Conservation (phyloP, 1,140 invertebrate species). For the Drosophila carrolli region DNA sequence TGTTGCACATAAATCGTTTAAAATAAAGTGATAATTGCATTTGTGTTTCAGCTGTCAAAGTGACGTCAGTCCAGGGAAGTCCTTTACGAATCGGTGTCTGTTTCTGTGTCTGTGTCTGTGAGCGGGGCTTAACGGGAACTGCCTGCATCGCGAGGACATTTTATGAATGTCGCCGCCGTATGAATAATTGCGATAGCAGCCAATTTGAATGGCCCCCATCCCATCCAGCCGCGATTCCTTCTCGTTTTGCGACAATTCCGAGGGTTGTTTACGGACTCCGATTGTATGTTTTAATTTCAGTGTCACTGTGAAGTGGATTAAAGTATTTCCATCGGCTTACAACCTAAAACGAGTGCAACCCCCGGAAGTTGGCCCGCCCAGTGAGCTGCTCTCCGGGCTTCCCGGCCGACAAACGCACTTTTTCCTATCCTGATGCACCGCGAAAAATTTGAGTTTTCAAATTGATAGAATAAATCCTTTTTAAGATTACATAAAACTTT, state of each 20-base stretch:
- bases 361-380: slow-evolving; percentile 33
- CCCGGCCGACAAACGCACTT: slow-evolving; percentile 54
- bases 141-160: slow-evolving; percentile 59
- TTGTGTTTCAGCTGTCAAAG: slow-evolving; percentile 82
- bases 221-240: slow-evolving; percentile 12
- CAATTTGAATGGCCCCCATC: slow-evolving; percentile 71
- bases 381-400: slow-evolving; percentile 51
- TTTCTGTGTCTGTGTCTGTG: slow-evolving; percentile 27
- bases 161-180: slow-evolving; percentile 81
- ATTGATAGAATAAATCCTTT: no score
- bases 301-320: slow-evolving; percentile 82
- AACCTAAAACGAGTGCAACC: slow-evolving; percentile 78
- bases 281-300: slow-evolving; percentile 72
- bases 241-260: slow-evolving; percentile 32
- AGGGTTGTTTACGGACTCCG: slow-evolving; percentile 47
- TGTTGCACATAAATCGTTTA: slow-evolving; percentile 82
- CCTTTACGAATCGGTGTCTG: neutral
- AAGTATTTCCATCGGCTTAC: slow-evolving; percentile 80
- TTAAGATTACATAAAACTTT: no score
- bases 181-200: slow-evolving; percentile 83
- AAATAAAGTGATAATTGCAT: slow-evolving; percentile 84
- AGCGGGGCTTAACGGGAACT: slow-evolving; percentile 32
- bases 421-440: slow-evolving; percentile 12
- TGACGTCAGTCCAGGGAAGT: slow-evolving; percentile 60
- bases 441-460: neutral